Conservation (phyloP, 1,140 invertebrate genomes). For the Zaprionus camerounensis region DNA sequence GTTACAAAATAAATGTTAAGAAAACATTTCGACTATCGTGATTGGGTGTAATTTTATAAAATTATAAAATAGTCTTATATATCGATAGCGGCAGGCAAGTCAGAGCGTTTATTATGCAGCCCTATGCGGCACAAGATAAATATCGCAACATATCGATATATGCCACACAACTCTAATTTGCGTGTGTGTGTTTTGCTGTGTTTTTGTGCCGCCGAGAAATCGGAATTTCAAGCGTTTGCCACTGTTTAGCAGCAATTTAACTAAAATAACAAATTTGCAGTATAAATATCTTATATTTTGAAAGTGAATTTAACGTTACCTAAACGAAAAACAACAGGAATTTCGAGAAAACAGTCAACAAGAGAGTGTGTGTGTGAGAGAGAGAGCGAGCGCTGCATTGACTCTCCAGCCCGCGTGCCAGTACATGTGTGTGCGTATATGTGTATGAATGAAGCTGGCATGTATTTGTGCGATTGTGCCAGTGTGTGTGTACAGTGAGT, state of each 20-base stretch:
- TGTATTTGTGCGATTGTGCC: conserved; percentile 44
- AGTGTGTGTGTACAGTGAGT: conserved; percentile 42
- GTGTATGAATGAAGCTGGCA: conserved; percentile 48
- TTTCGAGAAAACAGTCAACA: conserved; percentile 3
- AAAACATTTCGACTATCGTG: no score
- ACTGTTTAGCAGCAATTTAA: conserved; percentile 5
- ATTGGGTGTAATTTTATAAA: no score
- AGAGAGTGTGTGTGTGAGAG: conserved; percentile 20
- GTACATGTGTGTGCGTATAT: conserved; percentile 28
- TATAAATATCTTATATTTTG: conserved; percentile 2
- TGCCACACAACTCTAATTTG: conserved; percentile 25
- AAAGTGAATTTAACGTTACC: conserved; percentile 12
- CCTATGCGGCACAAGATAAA: not conserved
- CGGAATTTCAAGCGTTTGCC: conserved; percentile 48
- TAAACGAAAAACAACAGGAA: conserved; percentile 1
- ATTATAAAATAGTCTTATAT: no score
- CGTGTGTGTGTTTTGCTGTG: conserved; percentile 39
- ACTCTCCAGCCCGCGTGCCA: conserved; percentile 34
- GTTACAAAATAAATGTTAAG: no score
- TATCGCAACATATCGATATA: conserved; percentile 22
- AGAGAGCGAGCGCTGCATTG: conserved; percentile 23
- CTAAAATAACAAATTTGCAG: not conserved
- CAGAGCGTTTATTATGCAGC: not conserved
- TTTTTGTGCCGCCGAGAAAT: conserved; percentile 62
- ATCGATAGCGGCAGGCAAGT: not conserved